These are phyloP conservation scores for Argyra leucocephala DNA, from an alignment of 2,888 invertebrate species.

Conservation along the genomic window DNA sequence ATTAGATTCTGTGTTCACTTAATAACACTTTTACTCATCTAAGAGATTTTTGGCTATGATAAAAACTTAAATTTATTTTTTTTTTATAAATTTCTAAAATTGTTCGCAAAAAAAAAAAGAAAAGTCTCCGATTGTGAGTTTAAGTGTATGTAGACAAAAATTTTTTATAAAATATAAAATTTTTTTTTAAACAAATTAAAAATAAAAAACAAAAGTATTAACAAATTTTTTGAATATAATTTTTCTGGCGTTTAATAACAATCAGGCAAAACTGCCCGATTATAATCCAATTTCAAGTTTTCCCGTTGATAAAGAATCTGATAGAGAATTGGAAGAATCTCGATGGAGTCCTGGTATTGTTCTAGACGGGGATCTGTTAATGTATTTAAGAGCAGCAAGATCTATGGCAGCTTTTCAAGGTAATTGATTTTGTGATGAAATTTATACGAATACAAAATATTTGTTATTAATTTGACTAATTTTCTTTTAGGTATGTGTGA, in stretches of 20 bases:
- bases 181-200: not conserved
- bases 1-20: not conserved
- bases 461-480: constrained; percentile 17
- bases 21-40: not conserved
- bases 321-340: constrained; percentile 64
- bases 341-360: constrained; percentile 91
- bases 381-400: constrained; percentile 93
- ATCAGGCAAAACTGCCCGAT: constrained; percentile 46
- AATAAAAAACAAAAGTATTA: constrained; percentile 14
- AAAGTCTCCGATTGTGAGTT: not conserved
- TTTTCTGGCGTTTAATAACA: constrained; percentile 18
- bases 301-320: constrained; percentile 45
- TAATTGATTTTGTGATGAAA: constrained; percentile 23
- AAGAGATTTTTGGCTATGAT: not conserved
- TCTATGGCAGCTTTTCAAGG: constrained; percentile 95
- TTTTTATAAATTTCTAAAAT: not conserved
- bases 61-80: not conserved
- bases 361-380: constrained; percentile 87
- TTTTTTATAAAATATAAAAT: not conserved
- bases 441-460: constrained; percentile 15
- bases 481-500: constrained; percentile 79
- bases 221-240: not conserved
- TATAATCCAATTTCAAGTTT: constrained; percentile 46
- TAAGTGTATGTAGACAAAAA: not conserved
- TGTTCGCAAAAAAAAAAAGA: not conserved